phyloP scores from a whole-genome alignment of 53 echinoderm and acorn worm species.

The Glandiceps talaboti region DNA sequence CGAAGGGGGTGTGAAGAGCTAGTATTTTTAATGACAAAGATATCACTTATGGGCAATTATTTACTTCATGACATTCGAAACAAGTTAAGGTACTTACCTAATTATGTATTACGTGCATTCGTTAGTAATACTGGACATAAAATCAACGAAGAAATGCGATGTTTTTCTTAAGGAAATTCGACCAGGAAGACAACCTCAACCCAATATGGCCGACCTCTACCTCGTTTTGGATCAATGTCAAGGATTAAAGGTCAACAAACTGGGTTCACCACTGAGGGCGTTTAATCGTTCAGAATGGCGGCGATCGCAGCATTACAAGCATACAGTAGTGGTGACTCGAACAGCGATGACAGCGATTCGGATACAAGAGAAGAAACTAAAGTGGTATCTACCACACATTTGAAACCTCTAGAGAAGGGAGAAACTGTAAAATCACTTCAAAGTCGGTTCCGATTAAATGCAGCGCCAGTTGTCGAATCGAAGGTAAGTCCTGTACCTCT shows the following conservation, averaged over 20 bases:
- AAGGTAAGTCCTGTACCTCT: too few relatives aligned
- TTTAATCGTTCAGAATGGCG: conserved; percentile 30
- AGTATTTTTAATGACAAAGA: background rate
- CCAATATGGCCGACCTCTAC: background rate
- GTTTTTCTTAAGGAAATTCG: background rate
- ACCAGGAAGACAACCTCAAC: background rate
- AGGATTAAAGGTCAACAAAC: background rate
- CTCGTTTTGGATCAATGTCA: background rate
- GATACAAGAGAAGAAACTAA: conserved; percentile 17
- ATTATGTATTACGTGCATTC: background rate
- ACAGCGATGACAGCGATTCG: conserved; percentile 33
- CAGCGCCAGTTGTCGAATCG: conserved; percentile 71
- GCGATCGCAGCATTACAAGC: conserved; percentile 46
- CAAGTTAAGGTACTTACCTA: background rate
- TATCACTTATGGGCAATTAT: too few relatives aligned
- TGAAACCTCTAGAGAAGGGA: conserved; percentile 53
- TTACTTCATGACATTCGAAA: background rate
- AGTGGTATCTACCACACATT: conserved; percentile 40
- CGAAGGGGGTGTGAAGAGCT: background rate
- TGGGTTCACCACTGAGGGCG: background rate
- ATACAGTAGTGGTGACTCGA: conserved; percentile 39
- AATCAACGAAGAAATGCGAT: background rate
- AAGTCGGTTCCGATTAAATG: conserved; percentile 49
- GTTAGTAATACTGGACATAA: background rate
- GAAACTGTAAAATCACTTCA: conserved; percentile 46